These are phyloP conservation scores for Lacanobia oleracea DNA, from an alignment of 2,888 invertebrate genomes.

Conservation along the genomic window DNA sequence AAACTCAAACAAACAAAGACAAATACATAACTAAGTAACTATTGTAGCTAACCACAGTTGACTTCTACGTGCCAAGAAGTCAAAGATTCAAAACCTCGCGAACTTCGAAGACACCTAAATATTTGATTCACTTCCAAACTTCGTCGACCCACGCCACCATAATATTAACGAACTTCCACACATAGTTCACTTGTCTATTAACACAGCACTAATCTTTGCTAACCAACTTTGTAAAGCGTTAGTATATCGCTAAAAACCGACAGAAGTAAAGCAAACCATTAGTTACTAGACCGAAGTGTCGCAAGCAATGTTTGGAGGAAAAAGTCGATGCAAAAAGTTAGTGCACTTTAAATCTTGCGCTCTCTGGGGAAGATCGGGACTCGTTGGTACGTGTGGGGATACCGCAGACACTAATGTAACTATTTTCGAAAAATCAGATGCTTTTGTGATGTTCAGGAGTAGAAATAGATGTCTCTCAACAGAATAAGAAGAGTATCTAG, in stretches of 20 bases:
- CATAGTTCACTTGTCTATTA: slow-evolving; percentile 38
- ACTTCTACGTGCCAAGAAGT: slow-evolving; percentile 20
- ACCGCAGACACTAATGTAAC: slow-evolving; percentile 27
- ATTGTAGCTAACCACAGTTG: slow-evolving; percentile 5
- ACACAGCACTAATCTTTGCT: slow-evolving; percentile 26
- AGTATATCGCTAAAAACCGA: slow-evolving; percentile 3
- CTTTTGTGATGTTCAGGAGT: slow-evolving; percentile 2
- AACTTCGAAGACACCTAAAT: slow-evolving; percentile 52
- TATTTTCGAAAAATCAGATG: slow-evolving; percentile 14
- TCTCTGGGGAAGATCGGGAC: slow-evolving; percentile 31
- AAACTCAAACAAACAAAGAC: background rate
- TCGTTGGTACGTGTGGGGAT: slow-evolving; percentile 6
- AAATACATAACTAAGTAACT: background rate
- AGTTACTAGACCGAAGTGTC: slow-evolving; percentile 43
- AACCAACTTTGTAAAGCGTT: slow-evolving; percentile 20
- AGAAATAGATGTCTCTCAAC: slow-evolving; percentile 7
- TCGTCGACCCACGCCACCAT: slow-evolving; percentile 25
- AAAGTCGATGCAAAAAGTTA: slow-evolving; percentile 46
- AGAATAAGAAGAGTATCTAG: background rate
- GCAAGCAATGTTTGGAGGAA: slow-evolving; percentile 41
- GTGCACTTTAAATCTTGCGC: slow-evolving; percentile 37
- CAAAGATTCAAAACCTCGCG: slow-evolving; percentile 41
- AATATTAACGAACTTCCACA: slow-evolving; percentile 39
- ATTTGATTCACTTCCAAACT: slow-evolving; percentile 53
- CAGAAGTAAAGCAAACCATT: slow-evolving; percentile 31